phyloP scores from a whole-genome alignment of 1,140 invertebrate genomes.

The Achatina immaculata region DNA sequence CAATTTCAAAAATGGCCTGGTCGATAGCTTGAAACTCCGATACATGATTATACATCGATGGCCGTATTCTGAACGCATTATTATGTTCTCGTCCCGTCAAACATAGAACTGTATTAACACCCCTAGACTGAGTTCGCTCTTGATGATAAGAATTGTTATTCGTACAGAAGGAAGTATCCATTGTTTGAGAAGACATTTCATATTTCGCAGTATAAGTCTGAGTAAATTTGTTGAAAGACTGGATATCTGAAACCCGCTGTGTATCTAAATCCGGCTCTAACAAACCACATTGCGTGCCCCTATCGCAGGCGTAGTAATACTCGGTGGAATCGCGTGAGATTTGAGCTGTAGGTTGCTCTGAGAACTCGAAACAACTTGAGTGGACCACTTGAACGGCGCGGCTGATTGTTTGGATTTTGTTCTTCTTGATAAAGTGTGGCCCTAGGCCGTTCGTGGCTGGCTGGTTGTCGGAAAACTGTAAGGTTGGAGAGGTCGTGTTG shows the following conservation, averaged over 20 bases:
- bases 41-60: background rate
- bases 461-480: background rate
- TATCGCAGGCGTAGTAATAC: conserved; percentile 21
- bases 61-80: background rate
- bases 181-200: conserved; percentile 26
- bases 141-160: background rate
- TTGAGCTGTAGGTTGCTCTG: background rate
- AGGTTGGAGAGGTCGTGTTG: background rate
- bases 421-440: background rate
- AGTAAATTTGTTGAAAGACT: background rate
- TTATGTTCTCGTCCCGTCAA: background rate
- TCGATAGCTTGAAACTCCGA: background rate
- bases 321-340: background rate
- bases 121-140: background rate
- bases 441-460: background rate
- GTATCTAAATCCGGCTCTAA: background rate
- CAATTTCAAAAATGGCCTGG: conserved; percentile 1
- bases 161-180: background rate
- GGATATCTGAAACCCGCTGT: background rate
- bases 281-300: background rate
- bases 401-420: background rate
- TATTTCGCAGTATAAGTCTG: background rate
- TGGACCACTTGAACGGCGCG: conserved; percentile 11
- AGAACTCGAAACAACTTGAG: background rate
- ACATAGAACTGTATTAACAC: background rate